Percentiles rank a stretch among this genome's conserved stretches.
Evolutionary conservation across 92 coral and sea anemone genomes (phyloP).

Genomic region (Epizoanthus fatuus): DNA sequence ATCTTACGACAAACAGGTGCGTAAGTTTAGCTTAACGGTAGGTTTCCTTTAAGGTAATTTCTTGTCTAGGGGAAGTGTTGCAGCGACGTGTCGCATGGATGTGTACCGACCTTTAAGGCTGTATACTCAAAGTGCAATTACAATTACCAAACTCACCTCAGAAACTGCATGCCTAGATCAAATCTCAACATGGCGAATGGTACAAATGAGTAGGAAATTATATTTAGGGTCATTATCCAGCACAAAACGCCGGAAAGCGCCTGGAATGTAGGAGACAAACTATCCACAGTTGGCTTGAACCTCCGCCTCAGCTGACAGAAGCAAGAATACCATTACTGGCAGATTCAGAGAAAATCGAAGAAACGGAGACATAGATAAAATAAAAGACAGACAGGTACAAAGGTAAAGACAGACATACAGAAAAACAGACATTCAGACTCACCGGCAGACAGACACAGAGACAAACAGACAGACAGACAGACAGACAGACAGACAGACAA

Average conservation of each 20-base stretch:
- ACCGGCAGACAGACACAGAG: too few species aligned
- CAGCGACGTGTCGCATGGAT: too few species aligned
- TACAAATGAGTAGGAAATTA: conserved; percentile 34
- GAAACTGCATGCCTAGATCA: conserved; percentile 22
- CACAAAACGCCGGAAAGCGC: neutral
- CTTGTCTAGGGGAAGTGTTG: too few species aligned
- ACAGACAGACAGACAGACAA: too few species aligned
- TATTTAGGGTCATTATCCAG: conserved; percentile 26
- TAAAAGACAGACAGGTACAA: neutral
- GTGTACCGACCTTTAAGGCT: too few species aligned
- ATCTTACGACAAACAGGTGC: too few species aligned
- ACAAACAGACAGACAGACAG: too few species aligned
- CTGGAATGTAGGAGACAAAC: conserved; percentile 8
- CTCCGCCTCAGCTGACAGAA: conserved; percentile 20
- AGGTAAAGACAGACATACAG: neutral
- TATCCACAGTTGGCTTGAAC: conserved; percentile 33
- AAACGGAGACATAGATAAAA: neutral
- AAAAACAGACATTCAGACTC: neutral
- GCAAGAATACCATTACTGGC: neutral
- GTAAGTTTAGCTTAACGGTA: too few species aligned
- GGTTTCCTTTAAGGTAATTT: too few species aligned
- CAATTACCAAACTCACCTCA: conserved; percentile 9
- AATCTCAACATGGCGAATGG: conserved; percentile 44
- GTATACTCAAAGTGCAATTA: too few species aligned
- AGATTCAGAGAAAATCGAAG: neutral